A percentile compares a stretch with the other conserved stretches of the same genome.
Conservation (phyloP, 2,113 vertebrate species). For the Ochotona curzoniae region DNA sequence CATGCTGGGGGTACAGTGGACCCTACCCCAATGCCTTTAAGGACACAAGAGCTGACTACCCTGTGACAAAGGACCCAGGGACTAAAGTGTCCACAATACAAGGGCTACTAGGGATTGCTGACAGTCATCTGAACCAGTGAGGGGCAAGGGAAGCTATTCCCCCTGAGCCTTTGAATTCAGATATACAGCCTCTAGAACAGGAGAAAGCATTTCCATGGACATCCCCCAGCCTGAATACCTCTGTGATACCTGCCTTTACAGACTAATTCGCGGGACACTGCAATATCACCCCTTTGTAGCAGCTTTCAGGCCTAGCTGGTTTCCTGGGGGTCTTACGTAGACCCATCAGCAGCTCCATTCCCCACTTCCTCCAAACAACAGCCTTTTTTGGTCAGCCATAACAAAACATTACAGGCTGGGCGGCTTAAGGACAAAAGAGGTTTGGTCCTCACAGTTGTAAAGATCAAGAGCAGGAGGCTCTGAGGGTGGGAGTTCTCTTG, state of each 20-base stretch:
- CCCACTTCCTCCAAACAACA: background rate
- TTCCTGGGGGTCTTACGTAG: background rate
- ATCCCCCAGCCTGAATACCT: too few species aligned
- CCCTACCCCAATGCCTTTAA: background rate
- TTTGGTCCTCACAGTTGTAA: background rate
- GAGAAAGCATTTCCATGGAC: background rate
- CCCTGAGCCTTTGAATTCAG: background rate
- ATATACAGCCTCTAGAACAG: background rate
- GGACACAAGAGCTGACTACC: background rate
- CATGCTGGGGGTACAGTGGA: background rate
- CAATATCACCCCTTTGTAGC: background rate
- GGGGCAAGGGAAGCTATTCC: background rate
- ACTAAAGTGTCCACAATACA: too few species aligned
- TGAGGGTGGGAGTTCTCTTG: background rate
- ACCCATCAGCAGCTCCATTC: background rate
- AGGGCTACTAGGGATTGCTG: background rate
- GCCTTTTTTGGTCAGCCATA: background rate
- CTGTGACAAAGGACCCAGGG: background rate
- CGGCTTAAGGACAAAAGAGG: background rate
- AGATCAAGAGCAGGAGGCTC: background rate
- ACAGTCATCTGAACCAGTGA: background rate
- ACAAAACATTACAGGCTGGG: background rate
- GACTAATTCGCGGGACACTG: rapidly evolving
- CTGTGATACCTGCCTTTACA: background rate
- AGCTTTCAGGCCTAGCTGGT: background rate